Evolutionary conservation across 2,888 invertebrate species (phyloP).

Genomic region (Lithophane leautieri): DNA sequence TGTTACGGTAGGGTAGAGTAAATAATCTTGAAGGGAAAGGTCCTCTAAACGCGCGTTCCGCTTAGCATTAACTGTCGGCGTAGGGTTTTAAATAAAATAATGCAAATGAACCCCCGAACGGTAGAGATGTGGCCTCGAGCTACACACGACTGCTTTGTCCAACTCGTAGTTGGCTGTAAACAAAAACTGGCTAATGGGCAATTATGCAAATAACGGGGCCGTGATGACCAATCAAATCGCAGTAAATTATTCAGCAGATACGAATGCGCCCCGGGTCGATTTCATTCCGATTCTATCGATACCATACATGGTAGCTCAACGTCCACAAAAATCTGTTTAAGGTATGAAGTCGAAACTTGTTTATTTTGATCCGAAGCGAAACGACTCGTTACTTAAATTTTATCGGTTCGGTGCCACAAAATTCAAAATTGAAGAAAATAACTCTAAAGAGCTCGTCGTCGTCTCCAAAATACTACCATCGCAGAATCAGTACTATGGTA

Average conservation of each 20-base stretch:
- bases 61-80: constrained; percentile 71
- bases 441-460: background rate
- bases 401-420: constrained; percentile 2
- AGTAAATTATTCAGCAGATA: constrained; percentile 85
- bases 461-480: background rate
- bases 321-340: constrained; percentile 47
- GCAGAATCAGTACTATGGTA: background rate
- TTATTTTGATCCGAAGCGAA: constrained; percentile 9
- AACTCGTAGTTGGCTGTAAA: constrained; percentile 79
- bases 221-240: constrained; percentile 87
- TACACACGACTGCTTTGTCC: constrained; percentile 72
- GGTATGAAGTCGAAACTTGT: constrained; percentile 23
- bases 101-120: constrained; percentile 73
- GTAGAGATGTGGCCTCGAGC: constrained; percentile 71
- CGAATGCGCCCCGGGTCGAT: constrained; percentile 74
- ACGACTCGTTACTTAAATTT: constrained; percentile 16
- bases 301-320: constrained; percentile 44
- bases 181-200: constrained; percentile 87
- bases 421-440: constrained; percentile 1
- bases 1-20: constrained; percentile 22
- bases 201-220: constrained; percentile 84
- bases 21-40: constrained; percentile 50
- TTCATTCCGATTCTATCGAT: constrained; percentile 68
- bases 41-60: constrained; percentile 31
- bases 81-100: constrained; percentile 75